Evolutionary conservation across 2,797 vertebrate genomes (phyloP).

Genomic region (Manis pentadactyla): DNA sequence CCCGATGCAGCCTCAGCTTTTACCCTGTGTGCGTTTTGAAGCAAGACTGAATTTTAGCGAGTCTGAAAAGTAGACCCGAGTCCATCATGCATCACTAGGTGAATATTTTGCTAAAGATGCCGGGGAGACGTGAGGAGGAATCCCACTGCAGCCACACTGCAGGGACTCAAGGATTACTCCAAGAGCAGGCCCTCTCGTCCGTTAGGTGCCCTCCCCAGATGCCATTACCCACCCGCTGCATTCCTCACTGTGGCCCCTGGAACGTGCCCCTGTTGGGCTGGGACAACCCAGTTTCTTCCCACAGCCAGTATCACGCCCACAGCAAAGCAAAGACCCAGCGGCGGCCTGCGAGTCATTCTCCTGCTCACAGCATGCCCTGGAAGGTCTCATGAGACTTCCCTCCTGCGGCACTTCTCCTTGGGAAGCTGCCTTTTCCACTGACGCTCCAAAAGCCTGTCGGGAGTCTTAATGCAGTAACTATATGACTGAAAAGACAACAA

Average conservation of each 20-base stretch:
- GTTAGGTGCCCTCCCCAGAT: not conserved
- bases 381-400: not conserved
- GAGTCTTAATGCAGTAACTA: not conserved
- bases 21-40: not conserved
- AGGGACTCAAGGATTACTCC: not conserved
- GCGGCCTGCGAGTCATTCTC: fast-evolving
- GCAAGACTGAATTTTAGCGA: not conserved
- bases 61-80: not conserved
- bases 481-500: not conserved
- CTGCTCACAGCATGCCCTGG: not conserved
- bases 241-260: not conserved
- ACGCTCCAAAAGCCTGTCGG: not conserved
- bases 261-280: not conserved
- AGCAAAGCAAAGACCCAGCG: not conserved
- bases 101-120: not conserved
- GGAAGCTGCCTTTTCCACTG: not conserved
- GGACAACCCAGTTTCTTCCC: not conserved
- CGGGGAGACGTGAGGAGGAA: not conserved
- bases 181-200: not conserved
- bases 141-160: not conserved
- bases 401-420: not conserved
- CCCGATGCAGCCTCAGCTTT: not conserved
- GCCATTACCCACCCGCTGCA: not conserved
- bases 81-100: not conserved
- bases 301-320: not conserved